Evolutionary conservation across 2,888 invertebrate genomes (phyloP).

Genomic region (Caradrina clavipalpis): DNA sequence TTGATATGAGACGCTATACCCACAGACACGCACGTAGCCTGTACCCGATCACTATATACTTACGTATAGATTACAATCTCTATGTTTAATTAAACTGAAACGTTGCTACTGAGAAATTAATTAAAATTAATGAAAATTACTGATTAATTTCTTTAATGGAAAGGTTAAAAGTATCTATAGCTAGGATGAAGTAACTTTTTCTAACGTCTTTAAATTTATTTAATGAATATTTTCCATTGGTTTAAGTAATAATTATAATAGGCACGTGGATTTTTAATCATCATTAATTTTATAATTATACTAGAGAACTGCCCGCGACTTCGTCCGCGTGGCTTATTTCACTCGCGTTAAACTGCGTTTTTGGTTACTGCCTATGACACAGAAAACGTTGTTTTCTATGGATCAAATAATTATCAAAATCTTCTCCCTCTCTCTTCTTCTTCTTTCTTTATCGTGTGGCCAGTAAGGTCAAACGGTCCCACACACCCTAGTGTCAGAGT

Average conservation of each 20-base stretch:
- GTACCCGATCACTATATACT: background rate
- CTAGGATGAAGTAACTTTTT: background rate
- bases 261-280: background rate
- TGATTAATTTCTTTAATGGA: no score
- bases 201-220: background rate
- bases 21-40: background rate
- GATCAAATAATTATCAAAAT: no score
- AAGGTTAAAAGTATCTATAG: no score
- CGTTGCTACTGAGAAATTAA: background rate
- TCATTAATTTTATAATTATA: background rate
- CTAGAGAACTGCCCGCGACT: no score
- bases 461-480: no score
- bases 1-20: conserved; percentile 6
- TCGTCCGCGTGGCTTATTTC: no score
- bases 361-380: no score
- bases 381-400: no score
- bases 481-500: no score
- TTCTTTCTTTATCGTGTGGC: no score
- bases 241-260: background rate
- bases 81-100: background rate
- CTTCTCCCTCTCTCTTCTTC: no score
- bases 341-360: no score
- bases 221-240: background rate
- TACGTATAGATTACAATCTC: background rate
- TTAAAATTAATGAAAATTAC: background rate